Evolutionary conservation across 2,797 vertebrate genomes (phyloP), one percentile per base, ranked within the genome.

Genomic region (Vultur gryphus): DNA sequence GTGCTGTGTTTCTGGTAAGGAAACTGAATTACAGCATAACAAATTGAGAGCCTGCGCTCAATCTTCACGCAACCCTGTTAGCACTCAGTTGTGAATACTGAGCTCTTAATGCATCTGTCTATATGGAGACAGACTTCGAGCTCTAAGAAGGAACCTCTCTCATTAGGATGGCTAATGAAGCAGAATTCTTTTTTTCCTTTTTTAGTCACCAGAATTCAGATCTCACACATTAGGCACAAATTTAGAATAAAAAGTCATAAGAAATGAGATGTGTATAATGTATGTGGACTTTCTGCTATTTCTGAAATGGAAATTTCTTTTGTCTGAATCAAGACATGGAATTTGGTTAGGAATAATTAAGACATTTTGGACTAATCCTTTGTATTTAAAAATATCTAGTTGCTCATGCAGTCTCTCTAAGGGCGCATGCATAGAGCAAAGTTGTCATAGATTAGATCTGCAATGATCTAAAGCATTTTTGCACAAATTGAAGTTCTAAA

Each of bases 341-440:
- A 92, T 94, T 96, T 87, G 84, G 58, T 90, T 94, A 92, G 77
- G 75, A 95, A 90, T 95, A 86, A 80, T 95, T 93, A 93, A 93
- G 85, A 97, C 75, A 85, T 95, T 96, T 89, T 66, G 59, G 92
- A 97, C 84, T 92, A 91, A 85, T 80, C 65, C 70, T 83, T 83
- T 80, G 78, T 66, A 93, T 95, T 95, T 97, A 66, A 90, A 92
- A 95, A 95, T 95, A 89, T 19, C 71, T n/a, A 73, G 49, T 35
- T 98, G 92, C 83, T 97, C 97, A 97, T 98, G 98, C 98, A 92
- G 84, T 96, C 95, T 96, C 51, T 95, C 71, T 48, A 80, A 91
- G 94, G 96, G 88, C 11, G 31, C 96, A 96, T 97, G 97, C 97
- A 96, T 66, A 92, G 95, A 92, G 87, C 81, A 95, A 93, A 93